Percentiles rank a stretch among this genome's conserved stretches.
phyloP scores from a whole-genome alignment of 2,797 vertebrate genomes.

The Spinus pinus region DNA sequence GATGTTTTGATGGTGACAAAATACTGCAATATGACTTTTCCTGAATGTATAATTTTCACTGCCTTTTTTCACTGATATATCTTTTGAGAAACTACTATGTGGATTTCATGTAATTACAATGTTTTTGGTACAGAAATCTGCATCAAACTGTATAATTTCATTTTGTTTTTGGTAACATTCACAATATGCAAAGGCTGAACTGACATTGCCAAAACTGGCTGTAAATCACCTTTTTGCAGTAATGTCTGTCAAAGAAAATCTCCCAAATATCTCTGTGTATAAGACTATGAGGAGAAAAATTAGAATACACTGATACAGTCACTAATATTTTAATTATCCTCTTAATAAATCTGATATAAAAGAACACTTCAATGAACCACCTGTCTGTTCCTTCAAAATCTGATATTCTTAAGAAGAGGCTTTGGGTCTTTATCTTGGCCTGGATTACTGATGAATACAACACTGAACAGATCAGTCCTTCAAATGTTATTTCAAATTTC shows the following conservation, averaged over 20 bases:
- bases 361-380: background rate
- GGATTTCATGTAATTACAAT: background rate
- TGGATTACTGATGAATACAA: background rate
- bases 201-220: background rate
- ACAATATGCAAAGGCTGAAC: background rate
- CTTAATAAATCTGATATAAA: background rate
- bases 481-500: background rate
- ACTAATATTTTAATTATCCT: background rate
- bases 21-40: background rate
- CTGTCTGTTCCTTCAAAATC: background rate
- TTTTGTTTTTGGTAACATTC: background rate
- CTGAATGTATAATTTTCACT: background rate
- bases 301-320: background rate
- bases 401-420: background rate
- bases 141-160: background rate
- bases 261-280: background rate
- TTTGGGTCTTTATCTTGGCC: background rate
- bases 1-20: background rate
- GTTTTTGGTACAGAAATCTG: background rate
- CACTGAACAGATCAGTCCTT: background rate
- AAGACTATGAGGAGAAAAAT: background rate
- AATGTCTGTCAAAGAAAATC: background rate
- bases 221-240: background rate
- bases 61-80: background rate
- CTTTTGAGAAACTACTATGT: background rate